These are phyloP conservation scores for Tiaroga cobitis DNA, from an alignment of 2,797 vertebrate species.

Conservation along the genomic window DNA sequence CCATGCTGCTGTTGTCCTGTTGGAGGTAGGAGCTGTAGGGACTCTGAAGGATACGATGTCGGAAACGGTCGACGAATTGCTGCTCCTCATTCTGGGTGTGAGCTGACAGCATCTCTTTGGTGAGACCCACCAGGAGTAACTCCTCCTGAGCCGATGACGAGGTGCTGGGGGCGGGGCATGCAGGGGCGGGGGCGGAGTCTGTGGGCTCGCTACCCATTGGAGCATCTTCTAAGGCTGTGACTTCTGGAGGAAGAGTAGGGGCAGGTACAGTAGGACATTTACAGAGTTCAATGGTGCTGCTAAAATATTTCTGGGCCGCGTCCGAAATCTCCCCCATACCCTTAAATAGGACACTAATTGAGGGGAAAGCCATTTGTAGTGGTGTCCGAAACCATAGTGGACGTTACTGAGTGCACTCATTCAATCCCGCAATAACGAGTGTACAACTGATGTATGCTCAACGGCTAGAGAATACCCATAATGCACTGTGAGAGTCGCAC, in stretches of 20 bases:
- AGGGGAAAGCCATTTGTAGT: too few relatives aligned
- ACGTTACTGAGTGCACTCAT: too few relatives aligned
- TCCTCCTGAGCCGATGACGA: slow-evolving; percentile 69
- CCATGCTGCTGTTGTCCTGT: slow-evolving; percentile 76
- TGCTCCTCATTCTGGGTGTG: slow-evolving; percentile 91
- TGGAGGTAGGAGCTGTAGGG: slow-evolving; percentile 85
- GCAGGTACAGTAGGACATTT: background rate
- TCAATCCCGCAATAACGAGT: too few relatives aligned
- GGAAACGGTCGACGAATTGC: slow-evolving; percentile 85
- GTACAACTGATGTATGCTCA: too few relatives aligned
- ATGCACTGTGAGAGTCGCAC: too few relatives aligned
- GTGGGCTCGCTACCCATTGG: slow-evolving; percentile 77
- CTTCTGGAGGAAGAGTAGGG: slow-evolving; percentile 70
- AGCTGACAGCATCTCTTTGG: slow-evolving; percentile 84
- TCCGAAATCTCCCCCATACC: too few relatives aligned
- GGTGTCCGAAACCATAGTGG: too few relatives aligned
- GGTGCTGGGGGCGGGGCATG: slow-evolving; percentile 60
- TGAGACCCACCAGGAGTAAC: slow-evolving; percentile 79
- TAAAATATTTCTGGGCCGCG: background rate
- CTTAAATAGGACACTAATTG: too few relatives aligned
- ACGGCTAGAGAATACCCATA: too few relatives aligned
- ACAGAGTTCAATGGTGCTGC: background rate
- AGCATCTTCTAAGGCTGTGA: slow-evolving; percentile 80
- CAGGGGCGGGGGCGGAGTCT: slow-evolving; percentile 64
- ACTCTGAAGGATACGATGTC: slow-evolving; percentile 82